phyloP scores from a whole-genome alignment of 2,888 invertebrate genomes.

The Syrista parreyssii region DNA sequence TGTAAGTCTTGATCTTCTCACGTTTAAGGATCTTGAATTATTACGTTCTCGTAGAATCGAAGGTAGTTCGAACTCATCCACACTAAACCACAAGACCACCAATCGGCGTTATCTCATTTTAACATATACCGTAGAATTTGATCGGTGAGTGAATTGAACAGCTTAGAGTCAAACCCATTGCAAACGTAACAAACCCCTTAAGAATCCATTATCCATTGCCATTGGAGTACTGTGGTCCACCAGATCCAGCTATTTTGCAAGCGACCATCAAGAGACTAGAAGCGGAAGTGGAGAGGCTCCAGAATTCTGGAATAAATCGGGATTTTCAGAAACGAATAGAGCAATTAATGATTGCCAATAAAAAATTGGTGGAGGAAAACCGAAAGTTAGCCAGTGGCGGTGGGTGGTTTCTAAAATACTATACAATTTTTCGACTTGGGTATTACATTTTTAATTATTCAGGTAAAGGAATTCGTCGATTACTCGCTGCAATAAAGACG shows the following conservation, averaged over 20 bases:
- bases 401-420: slow-evolving; percentile 10
- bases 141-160: slow-evolving; percentile 58
- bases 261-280: slow-evolving; percentile 67
- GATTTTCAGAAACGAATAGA: slow-evolving; percentile 56
- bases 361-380: slow-evolving; percentile 47
- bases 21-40: slow-evolving; percentile 68
- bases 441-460: slow-evolving; percentile 8
- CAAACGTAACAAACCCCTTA: slow-evolving; percentile 38
- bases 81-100: slow-evolving; percentile 45
- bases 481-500: slow-evolving; percentile 63
- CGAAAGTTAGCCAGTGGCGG: slow-evolving; percentile 38
- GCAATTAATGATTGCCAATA: slow-evolving; percentile 42
- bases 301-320: slow-evolving; percentile 38
- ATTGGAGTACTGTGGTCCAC: slow-evolving; percentile 69
- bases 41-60: slow-evolving; percentile 64
- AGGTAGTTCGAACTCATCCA: slow-evolving; percentile 42
- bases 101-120: slow-evolving; percentile 69
- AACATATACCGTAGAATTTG: slow-evolving; percentile 70
- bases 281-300: slow-evolving; percentile 64
- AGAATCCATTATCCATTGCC: slow-evolving; percentile 70
- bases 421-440: background rate
- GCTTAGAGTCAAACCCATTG: slow-evolving; percentile 19
- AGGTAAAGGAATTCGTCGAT: slow-evolving; percentile 43
- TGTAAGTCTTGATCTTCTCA: slow-evolving; percentile 68
- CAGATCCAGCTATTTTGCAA: slow-evolving; percentile 68